A percentile compares a stretch with the other conserved stretches of the same genome.
phyloP scores from a whole-genome alignment of 2,888 invertebrate species.

The Zootermopsis nevadensis region DNA sequence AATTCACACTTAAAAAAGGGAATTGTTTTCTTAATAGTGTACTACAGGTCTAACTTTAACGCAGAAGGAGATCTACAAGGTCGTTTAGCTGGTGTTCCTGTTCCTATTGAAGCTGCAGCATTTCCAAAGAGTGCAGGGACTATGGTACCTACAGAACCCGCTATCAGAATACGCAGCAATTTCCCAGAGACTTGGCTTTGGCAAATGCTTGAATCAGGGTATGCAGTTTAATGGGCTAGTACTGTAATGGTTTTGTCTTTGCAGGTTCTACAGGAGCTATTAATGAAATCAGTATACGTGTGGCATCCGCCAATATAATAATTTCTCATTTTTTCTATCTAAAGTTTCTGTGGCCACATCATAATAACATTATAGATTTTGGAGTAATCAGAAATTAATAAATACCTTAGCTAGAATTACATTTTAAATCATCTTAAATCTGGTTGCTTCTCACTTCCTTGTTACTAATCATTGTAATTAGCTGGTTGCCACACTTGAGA shows the following conservation, averaged over 20 bases:
- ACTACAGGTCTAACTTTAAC: constrained; percentile 64
- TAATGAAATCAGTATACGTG: not conserved
- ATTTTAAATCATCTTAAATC: no score
- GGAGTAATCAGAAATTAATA: no score
- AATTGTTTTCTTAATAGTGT: constrained; percentile 59
- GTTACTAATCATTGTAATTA: no score
- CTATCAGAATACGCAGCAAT: constrained; percentile 67
- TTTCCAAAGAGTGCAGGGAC: constrained; percentile 14
- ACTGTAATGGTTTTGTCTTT: not conserved
- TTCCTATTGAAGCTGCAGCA: constrained; percentile 55
- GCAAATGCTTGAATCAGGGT: constrained; percentile 71
- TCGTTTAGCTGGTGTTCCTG: constrained; percentile 53
- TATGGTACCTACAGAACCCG: constrained; percentile 38
- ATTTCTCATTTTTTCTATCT: no score
- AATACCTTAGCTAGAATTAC: no score
- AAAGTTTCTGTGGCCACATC: no score
- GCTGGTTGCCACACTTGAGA: no score
- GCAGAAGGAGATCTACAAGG: constrained; percentile 58
- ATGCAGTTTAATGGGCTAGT: constrained; percentile 56
- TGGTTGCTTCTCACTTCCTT: no score
- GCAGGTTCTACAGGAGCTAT: not conserved
- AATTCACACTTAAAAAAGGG: no score
- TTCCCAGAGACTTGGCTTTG: constrained; percentile 82
- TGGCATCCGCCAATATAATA: no score
- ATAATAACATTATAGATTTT: no score